Base-by-base conservation (phyloP, 2,797 vertebrate species). In the Brachyrhaphis roseni region DNA sequence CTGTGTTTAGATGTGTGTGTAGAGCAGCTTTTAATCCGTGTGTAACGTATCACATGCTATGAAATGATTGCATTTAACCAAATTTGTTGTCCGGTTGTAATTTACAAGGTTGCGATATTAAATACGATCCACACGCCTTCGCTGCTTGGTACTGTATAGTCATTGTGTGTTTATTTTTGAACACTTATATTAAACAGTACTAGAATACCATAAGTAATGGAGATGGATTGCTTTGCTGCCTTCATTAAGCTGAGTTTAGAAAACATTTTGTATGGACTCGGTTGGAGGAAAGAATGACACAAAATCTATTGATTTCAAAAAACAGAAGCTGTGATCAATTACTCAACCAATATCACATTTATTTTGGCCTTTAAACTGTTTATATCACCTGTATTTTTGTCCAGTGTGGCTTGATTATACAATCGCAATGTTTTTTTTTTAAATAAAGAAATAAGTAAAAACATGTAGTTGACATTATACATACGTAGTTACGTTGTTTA, bases 1-100 rank as follows among this genome's bases (percentile, higher is more conserved):
- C 91, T 87, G 87, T 85, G 90, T 89, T 84, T 87, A 84, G 90
- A 91, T 11, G 68, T 81, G 47, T 46, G 78, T 62, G 72, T 10
- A 66, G 12, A 51, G 13, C 12, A 16, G 41, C 7, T 36, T 28
- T 46, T 46, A 47, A n/a, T 46, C 57, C 5, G 18, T 72, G 76
- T 73, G 53, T 57, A 12, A 74, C 15, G 53, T 62, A 28, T 2
- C 71, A 72, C 77, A 78, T n/a, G 43, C 45, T 75, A 66, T 43
- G 47, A 68, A 66, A 68, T 36, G 13, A 80, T 73, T 75, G 39
- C 12, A 12, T 85, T 79, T 68, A n/a, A 36, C 51, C 64, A 8
- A 55, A 73, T 76, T 78, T 28, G 57, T 31, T 78, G 70, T 8
- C 36, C 23, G 1, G 47, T 45, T 75, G 31, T 75, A 83, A 76